Conservation (phyloP, 1,140 invertebrate species). For the Eumeta japonica region DNA sequence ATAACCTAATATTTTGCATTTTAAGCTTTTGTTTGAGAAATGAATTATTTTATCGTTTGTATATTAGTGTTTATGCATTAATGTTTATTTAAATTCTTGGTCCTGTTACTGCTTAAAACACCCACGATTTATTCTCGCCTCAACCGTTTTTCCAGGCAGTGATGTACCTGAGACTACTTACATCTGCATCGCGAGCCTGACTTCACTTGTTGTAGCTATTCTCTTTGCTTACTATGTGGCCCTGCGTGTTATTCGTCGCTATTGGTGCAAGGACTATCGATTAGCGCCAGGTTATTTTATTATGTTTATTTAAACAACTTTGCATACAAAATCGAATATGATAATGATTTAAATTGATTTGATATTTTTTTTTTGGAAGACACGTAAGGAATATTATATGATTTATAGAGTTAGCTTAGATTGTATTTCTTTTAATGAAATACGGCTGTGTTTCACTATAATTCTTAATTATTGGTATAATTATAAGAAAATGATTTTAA, state of each 20-base stretch:
- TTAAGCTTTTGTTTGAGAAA: no score
- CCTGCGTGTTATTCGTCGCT: constrained; percentile 25
- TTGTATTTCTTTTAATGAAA: no score
- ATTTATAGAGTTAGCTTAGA: not conserved
- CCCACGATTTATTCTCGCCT: constrained; percentile 2
- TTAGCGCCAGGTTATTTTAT: constrained; percentile 24
- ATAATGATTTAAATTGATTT: no score
- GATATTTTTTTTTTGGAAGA: no score
- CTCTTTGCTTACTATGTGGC: constrained; percentile 42
- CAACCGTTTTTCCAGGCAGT: constrained; percentile 27
- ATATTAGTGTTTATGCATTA: not conserved
- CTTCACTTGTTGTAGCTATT: constrained; percentile 34
- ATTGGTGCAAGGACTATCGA: constrained; percentile 40
- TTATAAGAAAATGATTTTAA: no score
- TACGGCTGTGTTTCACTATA: no score
- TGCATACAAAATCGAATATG: no score
- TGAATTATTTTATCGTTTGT: no score
- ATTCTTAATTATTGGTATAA: not conserved
- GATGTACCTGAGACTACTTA: constrained; percentile 28
- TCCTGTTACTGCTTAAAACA: not conserved
- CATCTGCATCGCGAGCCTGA: constrained; percentile 45
- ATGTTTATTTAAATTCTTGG: not conserved
- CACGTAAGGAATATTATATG: not conserved
- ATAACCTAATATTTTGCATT: no score
- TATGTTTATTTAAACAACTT: constrained; percentile 7